Evolutionary conservation across 2,888 invertebrate species (phyloP), one percentile per base, ranked within the genome.

Genomic region (Bombylius discolor): DNA sequence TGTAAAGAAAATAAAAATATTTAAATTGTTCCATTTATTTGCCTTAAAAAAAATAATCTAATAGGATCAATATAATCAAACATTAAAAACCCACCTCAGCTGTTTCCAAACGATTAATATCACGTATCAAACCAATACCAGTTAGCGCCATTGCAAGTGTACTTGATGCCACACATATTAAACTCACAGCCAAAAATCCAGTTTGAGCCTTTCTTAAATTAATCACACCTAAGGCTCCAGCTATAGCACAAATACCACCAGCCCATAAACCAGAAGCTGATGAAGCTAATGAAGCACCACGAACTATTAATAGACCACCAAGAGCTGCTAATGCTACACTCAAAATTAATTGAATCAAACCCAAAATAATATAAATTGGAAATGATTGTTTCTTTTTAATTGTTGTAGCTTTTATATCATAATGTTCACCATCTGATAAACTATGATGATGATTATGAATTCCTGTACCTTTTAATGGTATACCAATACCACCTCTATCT

Each of bases 141-240:
- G 71, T 70, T 58, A 74, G 67, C 33, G 74, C 74, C 62, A 74
- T 58, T 6, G 72, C 74, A 56, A 74, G 55, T 6, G 74, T 73
- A 58, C 72, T 71, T 48, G 72, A 70, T 6, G 73, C 74, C 49
- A 74, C 71, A 61, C 73, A 73, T 46, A 74, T 69, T 61, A 74
- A 63, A 62, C 71, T 74, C 13, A 72, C 62, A 11, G 73, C 74
- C 62, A 74, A 56, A 62, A 74, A 74, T 44, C 72, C 73, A 34
- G 71, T 71, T 59, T 70, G 70, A 5, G 71, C 70, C 56, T 71
- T 72, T 39, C 69, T 66, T 61, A 74, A 66, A 64, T 73, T 72
- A 52, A 74, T 72, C 58, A 73, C 71, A 51, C 74, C 73, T 61
- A 74, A 57, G 39, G 73, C 69, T 47, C 74, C 74, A 5, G 73